These are phyloP conservation scores for Asteroscopus sphinx DNA, from an alignment of 2,888 invertebrate genomes.

Conservation along the genomic window DNA sequence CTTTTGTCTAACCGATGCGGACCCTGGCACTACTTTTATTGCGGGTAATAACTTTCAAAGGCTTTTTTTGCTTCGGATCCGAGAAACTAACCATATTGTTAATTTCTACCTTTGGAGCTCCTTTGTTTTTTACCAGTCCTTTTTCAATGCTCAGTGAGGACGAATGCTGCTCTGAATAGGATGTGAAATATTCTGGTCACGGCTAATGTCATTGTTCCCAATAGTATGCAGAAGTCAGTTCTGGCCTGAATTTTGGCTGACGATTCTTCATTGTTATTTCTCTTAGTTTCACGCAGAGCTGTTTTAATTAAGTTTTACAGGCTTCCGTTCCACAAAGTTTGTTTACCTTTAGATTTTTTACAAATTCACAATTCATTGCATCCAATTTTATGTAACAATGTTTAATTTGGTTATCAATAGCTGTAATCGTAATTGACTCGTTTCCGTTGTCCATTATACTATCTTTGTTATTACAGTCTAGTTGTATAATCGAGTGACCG, in stretches of 20 bases:
- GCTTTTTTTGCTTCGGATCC: slow-evolving; percentile 68
- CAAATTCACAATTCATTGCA: slow-evolving; percentile 45
- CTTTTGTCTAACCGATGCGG: slow-evolving; percentile 73
- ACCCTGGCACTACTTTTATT: slow-evolving; percentile 73
- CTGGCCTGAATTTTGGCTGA: slow-evolving; percentile 72
- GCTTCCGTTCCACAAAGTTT: slow-evolving; percentile 75
- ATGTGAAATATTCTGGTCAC: slow-evolving; percentile 74
- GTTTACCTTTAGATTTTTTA: slow-evolving; percentile 56
- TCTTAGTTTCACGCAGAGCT: slow-evolving; percentile 70
- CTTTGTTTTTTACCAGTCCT: slow-evolving; percentile 68
- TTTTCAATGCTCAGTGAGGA: slow-evolving; percentile 48
- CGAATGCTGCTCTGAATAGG: slow-evolving; percentile 60
- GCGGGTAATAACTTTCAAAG: slow-evolving; percentile 70
- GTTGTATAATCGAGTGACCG: slow-evolving; percentile 53
- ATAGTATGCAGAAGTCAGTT: slow-evolving; percentile 69
- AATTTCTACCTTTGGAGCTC: slow-evolving; percentile 63
- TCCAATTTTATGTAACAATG: slow-evolving; percentile 38
- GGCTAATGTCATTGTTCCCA: slow-evolving; percentile 72
- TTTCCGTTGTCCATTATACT: slow-evolving; percentile 64
- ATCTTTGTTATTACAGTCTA: slow-evolving; percentile 50
- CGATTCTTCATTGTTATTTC: slow-evolving; percentile 68
- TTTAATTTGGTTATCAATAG: slow-evolving; percentile 62
- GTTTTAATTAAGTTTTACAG: slow-evolving; percentile 65
- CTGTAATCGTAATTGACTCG: slow-evolving; percentile 66
- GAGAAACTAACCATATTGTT: slow-evolving; percentile 73